Evolutionary conservation across 2,888 invertebrate species (phyloP), one percentile per base, ranked within the genome.

Genomic region (Sinopyrophorus schimmeli): DNA sequence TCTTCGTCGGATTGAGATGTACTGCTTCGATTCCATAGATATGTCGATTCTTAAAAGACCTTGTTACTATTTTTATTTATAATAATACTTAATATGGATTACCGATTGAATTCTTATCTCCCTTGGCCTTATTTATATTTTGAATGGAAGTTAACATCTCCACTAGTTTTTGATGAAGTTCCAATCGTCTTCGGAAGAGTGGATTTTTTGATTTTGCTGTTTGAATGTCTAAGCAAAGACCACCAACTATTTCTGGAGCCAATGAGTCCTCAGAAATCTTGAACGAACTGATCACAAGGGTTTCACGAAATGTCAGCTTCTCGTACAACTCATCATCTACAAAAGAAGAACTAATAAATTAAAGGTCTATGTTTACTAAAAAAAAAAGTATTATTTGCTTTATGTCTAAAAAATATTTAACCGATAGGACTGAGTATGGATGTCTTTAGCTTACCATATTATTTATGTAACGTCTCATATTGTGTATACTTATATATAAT

Each of bases 301-400:
- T 74, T 69, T 82, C 81, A 14, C 74, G 74, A 62, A 81, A 82
- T 58, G 77, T 74, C 57, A 82, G 57, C 54, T 76, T 68, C 55
- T 75, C 66, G 59, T 77, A 78, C 17, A 77, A 55, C 18, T 68
- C 63, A 26, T 77, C 74, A 63, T 80, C 81, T 81, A 58, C 38
- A 70, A 55, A 34, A n/a, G n/a, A 5, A 18, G 2, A 18, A 10
- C 26, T 5, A 37, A 37, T 23, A 40, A 40, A 12, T 15, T 14
- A 2, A 6, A 28, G n/a, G 4, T 12, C 28, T 28, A 7, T 3
- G n/a, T n/a, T n/a, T n/a, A n/a, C n/a, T n/a, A n/a, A n/a, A n/a
- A n/a, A n/a, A n/a, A n/a, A n/a, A n/a, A n/a, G n/a, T n/a, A n/a
- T n/a, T n/a, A 32, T 30, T 30, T 27, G 11, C 27, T 27, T 30